A percentile compares a stretch with the other conserved stretches of the same genome.
Evolutionary conservation across 2,113 vertebrate genomes (phyloP).

Genomic region (Coregonus clupeaformis): DNA sequence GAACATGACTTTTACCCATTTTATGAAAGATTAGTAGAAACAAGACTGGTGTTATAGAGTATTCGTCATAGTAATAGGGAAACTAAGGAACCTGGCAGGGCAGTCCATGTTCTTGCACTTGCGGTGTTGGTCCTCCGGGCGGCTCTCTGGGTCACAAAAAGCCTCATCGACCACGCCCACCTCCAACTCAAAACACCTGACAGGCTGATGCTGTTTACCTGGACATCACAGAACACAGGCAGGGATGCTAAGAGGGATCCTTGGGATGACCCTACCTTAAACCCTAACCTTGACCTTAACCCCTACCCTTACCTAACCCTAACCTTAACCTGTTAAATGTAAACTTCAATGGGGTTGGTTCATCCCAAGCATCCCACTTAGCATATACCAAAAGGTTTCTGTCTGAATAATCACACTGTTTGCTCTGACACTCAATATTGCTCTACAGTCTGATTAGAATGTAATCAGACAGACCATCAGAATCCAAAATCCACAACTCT

Average conservation of each 20-base stretch:
- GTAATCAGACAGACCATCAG: too few species aligned
- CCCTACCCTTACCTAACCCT: too few species aligned
- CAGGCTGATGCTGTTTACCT: conserved; percentile 84
- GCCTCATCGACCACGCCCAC: conserved; percentile 80
- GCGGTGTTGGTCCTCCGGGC: conserved; percentile 80
- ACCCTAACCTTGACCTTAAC: not conserved
- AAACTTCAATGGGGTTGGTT: too few species aligned
- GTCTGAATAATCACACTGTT: too few species aligned
- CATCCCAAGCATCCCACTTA: too few species aligned
- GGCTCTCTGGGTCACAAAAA: conserved; percentile 81
- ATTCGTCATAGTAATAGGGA: not conserved
- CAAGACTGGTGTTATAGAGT: not conserved
- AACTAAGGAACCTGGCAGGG: conserved; percentile 79
- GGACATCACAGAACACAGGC: not conserved
- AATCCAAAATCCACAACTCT: too few species aligned
- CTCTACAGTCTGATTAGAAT: too few species aligned
- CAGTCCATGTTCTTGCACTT: conserved; percentile 89
- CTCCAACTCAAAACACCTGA: conserved; percentile 81
- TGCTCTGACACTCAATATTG: too few species aligned
- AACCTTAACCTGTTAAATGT: too few species aligned
- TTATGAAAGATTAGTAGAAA: not conserved
- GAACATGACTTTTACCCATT: too few species aligned
- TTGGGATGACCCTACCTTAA: not conserved
- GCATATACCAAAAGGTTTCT: too few species aligned
- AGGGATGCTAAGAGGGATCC: too few species aligned